Evolutionary conservation across 1,140 invertebrate species (phyloP), one percentile per base, ranked within the genome.

Genomic region (Brachionus angularis): DNA sequence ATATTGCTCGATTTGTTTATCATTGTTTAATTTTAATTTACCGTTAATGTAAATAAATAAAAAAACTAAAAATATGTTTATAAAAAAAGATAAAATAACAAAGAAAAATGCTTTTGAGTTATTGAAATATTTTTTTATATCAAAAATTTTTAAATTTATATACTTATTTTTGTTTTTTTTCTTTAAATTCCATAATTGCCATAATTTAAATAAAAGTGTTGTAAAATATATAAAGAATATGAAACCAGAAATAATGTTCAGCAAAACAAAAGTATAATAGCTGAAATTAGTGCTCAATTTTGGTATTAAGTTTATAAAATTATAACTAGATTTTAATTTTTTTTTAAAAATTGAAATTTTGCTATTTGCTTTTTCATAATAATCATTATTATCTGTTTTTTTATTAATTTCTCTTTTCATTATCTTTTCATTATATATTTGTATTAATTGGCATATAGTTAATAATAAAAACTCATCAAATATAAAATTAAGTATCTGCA

Each of bases 331-430:
- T 42, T 23, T 42, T 58, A 58, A 39, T 8, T 58, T 58, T 33
- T 58, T 58, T 23, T 34, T 21, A 14, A 58, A 58, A 36, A 58
- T 23, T 3, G 53, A 58, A 39, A n/a, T n/a, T n/a, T n/a, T n/a
- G n/a, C n/a, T n/a, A n/a, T n/a, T n/a, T n/a, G n/a, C n/a, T n/a
- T 58, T 39, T 39, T 58, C 39, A 25, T 42, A 58, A 39, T 58
- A 39, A 14, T 58, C 53, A 21, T 16, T 34, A 23, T 39, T 18
- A 23, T 58, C 53, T 16, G 33, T 18, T 23, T 58, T 18, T 25
- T 58, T 58, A 7, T 29, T 16, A 0, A 39, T 58, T 12, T 58
- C 33, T 39, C 21, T 16, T 39, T 58, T 34, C 14, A 58, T 39
- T 58, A n/a, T n/a, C n/a, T 58, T 31, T 2, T 58, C 53, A 3